Evolutionary conservation across 2,888 invertebrate genomes (phyloP), one percentile per base, ranked within the genome.

Genomic region (Tenthredo notha): DNA sequence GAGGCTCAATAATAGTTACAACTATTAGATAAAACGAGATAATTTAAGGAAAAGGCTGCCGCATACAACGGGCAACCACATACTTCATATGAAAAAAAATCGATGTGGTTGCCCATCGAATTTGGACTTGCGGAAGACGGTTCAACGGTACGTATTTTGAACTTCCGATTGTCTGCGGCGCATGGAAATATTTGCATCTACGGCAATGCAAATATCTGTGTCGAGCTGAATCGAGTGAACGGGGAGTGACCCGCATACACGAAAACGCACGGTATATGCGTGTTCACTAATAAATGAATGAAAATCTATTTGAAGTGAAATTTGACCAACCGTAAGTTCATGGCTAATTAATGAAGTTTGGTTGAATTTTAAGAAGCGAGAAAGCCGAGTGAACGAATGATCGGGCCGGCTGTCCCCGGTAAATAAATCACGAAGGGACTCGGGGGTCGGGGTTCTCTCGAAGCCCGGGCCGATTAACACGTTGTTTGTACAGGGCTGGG

Each of bases 401-500:
- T 74, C 72, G 29, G 33, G 82, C 47, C 83, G 50, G 70, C 67
- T 84, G 70, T 84, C 54, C 33, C 29, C 54, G n/a, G 80, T 40
- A 37, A 80, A 87, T 85, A 85, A 72, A 89, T 88, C 85, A 75
- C 80, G 85, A 84, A 86, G 87, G 87, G 85, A 87, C 54, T 54
- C 86, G 86, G 87, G 78, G 87, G 78, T 50, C 78, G 82, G 50
- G 85, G 80, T 67, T 74, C 72, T 29, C 33, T 84, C 74, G 84
- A 77, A 70, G 54, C 86, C 87, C 88, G 88, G 85, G 86, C 86
- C 92, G 93, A 93, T 93, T 93, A 93, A 93, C 93, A 93, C 93
- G 92, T 93, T 93, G 93, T 93, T 93, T 93, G 93, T 92, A 93
- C 93, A 93, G 93, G 92, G 92, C 91, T 92, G 92, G 92, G 91